Conservation (phyloP, 2,888 invertebrate genomes). For the Drosophila koepferae region DNA sequence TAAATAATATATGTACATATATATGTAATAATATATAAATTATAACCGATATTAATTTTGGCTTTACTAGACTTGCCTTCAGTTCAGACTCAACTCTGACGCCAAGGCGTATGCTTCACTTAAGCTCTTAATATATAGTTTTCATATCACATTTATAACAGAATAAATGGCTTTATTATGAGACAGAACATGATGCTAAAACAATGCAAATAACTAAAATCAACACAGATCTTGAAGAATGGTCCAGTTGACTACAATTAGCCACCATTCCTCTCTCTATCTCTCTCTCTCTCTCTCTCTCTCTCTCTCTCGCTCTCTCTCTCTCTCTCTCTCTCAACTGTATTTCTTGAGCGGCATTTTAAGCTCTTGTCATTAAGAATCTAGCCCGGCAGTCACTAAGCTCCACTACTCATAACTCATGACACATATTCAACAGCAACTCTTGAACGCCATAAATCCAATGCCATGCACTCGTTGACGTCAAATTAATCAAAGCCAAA, state of each 20-base stretch:
- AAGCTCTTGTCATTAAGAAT: constrained; percentile 41
- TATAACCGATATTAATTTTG: too few relatives aligned
- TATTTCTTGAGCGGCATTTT: constrained; percentile 8
- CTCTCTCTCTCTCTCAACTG: neutral
- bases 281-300: neutral
- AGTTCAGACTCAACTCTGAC: neutral
- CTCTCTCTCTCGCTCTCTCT: neutral
- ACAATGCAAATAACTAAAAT: neutral
- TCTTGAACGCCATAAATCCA: constrained; percentile 65
- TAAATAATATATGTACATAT: too few relatives aligned
- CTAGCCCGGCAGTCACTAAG: constrained; percentile 20
- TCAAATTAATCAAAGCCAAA: constrained; percentile 77
- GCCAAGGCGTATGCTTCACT: neutral
- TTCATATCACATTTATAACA: too few relatives aligned
- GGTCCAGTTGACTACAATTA: neutral
- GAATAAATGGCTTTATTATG: too few relatives aligned
- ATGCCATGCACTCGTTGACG: constrained; percentile 77
- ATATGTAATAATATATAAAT: too few relatives aligned
- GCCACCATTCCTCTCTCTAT: neutral
- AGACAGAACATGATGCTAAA: neutral
- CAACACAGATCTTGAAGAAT: neutral
- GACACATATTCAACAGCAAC: constrained; percentile 43
- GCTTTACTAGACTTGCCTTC: too few relatives aligned
- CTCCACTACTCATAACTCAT: constrained; percentile 54
- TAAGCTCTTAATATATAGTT: neutral